Conservation (phyloP, 2,797 vertebrate genomes). For the Lutjanus campechanus region DNA sequence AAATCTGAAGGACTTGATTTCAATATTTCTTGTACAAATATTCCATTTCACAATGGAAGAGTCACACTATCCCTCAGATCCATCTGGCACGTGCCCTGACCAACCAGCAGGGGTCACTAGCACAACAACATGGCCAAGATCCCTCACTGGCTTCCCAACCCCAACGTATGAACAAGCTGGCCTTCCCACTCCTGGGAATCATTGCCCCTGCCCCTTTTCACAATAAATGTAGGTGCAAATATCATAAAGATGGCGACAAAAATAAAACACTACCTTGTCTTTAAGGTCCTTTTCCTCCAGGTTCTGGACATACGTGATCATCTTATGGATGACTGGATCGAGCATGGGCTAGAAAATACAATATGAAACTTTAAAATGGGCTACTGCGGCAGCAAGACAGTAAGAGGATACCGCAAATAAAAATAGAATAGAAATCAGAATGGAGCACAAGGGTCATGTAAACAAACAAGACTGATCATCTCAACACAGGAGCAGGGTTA, state of each 20-base stretch:
- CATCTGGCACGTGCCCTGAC: background rate
- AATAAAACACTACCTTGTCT: conserved; percentile 91
- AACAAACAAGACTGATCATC: conserved; percentile 1
- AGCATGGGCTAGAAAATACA: conserved; percentile 92
- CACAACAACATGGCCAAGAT: background rate
- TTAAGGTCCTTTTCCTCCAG: conserved; percentile 99
- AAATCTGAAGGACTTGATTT: background rate
- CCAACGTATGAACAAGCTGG: background rate
- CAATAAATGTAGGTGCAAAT: background rate
- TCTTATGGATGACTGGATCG: conserved; percentile 98
- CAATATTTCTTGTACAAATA: background rate
- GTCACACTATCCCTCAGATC: background rate
- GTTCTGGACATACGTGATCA: conserved; percentile 98
- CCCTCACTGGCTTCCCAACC: conserved; percentile 10
- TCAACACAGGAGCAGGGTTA: background rate
- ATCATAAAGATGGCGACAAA: background rate
- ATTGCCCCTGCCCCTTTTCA: background rate
- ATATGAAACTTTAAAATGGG: conserved; percentile 18
- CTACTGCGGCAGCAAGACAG: conserved; percentile 28
- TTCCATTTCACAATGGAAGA: background rate
- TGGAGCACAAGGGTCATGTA: background rate
- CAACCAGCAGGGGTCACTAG: background rate
- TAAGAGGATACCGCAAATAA: conserved; percentile 27
- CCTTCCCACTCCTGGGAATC: no score
- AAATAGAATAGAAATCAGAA: conserved; percentile 26